Conservation (phyloP, 2,888 invertebrate species). For the Scaptomyza tumidula region DNA sequence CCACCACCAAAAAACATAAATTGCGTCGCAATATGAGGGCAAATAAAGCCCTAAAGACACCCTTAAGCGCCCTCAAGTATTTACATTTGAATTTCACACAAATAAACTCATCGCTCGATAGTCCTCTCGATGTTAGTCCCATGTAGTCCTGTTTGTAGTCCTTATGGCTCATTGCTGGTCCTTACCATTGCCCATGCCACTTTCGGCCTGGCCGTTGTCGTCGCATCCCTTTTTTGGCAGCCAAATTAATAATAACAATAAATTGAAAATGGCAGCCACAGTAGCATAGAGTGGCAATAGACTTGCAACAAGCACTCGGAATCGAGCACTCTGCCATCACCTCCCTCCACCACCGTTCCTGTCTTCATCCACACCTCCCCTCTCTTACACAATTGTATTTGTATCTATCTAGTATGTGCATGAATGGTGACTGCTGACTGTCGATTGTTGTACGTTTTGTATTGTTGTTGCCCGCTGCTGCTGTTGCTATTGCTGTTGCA, state of each 20-base stretch:
- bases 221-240: constrained; percentile 75
- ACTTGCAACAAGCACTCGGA: constrained; percentile 36
- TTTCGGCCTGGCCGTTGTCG: background rate
- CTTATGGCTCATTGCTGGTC: constrained; percentile 5
- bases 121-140: constrained; percentile 14
- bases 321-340: constrained; percentile 27
- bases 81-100: constrained; percentile 80
- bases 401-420: constrained; percentile 27
- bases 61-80: constrained; percentile 80
- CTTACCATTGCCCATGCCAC: constrained; percentile 6
- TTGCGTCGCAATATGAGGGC: constrained; percentile 66
- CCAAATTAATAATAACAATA: constrained; percentile 79
- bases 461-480: constrained; percentile 12
- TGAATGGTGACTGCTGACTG: constrained; percentile 20
- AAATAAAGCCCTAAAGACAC: constrained; percentile 79
- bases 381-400: constrained; percentile 34
- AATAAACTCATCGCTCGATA: constrained; percentile 69
- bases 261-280: constrained; percentile 79
- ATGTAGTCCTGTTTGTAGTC: constrained; percentile 22
- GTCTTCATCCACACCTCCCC: too few relatives aligned
- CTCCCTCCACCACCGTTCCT: too few relatives aligned
- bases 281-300: constrained; percentile 33
- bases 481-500: constrained; percentile 26
- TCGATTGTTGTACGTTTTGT: constrained; percentile 22
- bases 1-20: constrained; percentile 35